Evolutionary conservation across 2,888 invertebrate species (phyloP).

Genomic region (Girardia tigrina): DNA sequence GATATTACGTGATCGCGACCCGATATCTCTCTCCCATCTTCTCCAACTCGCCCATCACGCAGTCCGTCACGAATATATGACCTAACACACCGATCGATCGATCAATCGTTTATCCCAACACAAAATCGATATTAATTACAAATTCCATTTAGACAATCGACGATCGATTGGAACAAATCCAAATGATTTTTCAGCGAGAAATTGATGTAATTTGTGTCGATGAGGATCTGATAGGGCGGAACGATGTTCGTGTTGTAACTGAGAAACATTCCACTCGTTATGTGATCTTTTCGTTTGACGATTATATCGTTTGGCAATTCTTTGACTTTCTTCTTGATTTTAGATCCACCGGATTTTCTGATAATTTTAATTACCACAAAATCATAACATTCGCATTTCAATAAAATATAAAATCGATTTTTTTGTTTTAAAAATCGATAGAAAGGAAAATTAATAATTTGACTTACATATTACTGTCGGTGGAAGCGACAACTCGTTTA

Average conservation of each 20-base stretch:
- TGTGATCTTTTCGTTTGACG: background rate
- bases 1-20: slow-evolving; percentile 63
- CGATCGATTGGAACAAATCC: slow-evolving; percentile 88
- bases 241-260: slow-evolving; percentile 89
- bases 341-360: background rate
- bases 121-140: slow-evolving; percentile 49
- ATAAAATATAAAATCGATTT: too few relatives aligned
- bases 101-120: background rate
- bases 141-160: slow-evolving; percentile 96
- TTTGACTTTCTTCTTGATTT: background rate
- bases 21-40: slow-evolving; percentile 86
- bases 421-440: too few relatives aligned
- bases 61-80: slow-evolving; percentile 91
- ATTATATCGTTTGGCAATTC: background rate
- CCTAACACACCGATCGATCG: too few relatives aligned
- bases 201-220: slow-evolving; percentile 97
- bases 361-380: background rate
- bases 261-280: slow-evolving; percentile 58
- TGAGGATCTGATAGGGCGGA: slow-evolving; percentile 84
- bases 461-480: slow-evolving; percentile 6
- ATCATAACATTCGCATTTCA: too few relatives aligned
- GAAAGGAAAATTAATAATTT: too few relatives aligned
- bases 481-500: background rate
- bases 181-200: slow-evolving; percentile 93
- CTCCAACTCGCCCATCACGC: slow-evolving; percentile 89